Conservation (phyloP, 2,888 invertebrate species). For the Dynastes tityus region DNA sequence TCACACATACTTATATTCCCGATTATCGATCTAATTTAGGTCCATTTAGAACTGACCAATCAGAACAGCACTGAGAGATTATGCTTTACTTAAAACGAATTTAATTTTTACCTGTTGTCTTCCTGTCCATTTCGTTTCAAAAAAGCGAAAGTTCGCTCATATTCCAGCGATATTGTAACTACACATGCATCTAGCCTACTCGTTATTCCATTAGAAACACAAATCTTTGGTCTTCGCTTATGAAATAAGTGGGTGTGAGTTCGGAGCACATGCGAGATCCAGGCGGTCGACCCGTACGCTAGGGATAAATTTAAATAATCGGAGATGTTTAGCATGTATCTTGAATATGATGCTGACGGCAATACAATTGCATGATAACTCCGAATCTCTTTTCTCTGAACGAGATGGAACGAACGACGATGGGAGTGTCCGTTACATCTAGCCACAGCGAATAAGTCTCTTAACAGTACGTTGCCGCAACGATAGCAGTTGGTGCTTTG, state of each 20-base stretch:
- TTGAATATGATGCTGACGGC: slow-evolving; percentile 56
- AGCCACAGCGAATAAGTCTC: slow-evolving; percentile 48
- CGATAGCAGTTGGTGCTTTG: slow-evolving; percentile 34
- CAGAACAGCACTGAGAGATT: too few species aligned
- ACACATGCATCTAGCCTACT: background rate
- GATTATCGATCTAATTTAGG: too few species aligned
- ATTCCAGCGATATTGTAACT: too few species aligned
- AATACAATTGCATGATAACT: slow-evolving; percentile 59
- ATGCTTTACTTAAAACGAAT: too few species aligned
- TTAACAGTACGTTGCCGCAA: background rate
- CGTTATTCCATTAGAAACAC: slow-evolving; percentile 9
- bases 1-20: too few species aligned
- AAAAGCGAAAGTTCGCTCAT: too few species aligned
- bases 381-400: slow-evolving; percentile 53
- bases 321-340: slow-evolving; percentile 53
- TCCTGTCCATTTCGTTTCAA: too few species aligned
- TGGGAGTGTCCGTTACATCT: slow-evolving; percentile 58
- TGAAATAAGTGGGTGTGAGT: slow-evolving; percentile 19
- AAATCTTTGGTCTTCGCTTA: background rate
- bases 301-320: slow-evolving; percentile 53
- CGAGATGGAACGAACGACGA: slow-evolving; percentile 48
- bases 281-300: slow-evolving; percentile 11
- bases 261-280: slow-evolving; percentile 13
- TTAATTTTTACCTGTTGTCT: too few species aligned
- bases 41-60: too few species aligned